Evolutionary conservation across 2,113 vertebrate genomes (phyloP), one percentile per base, ranked within the genome.

Genomic region (Tricholaema leucomelas): DNA sequence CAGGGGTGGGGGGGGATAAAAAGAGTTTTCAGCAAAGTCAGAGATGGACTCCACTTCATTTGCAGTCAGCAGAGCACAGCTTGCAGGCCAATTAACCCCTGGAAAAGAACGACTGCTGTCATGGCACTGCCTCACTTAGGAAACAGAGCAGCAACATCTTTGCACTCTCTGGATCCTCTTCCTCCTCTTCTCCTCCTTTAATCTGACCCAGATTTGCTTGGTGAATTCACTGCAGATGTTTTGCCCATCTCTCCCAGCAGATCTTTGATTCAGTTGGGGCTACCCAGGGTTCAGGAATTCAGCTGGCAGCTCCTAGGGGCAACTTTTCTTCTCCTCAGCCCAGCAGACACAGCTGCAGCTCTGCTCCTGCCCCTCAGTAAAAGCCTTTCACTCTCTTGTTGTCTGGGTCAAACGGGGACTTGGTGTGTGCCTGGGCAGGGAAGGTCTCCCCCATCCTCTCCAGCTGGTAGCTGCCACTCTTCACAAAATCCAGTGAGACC

Each of bases 311-410:
- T 88, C 54, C 44, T 38, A 18, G 16, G 6, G 63, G 63, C 44
- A 61, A 61, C 23, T 76, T 33, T 50, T n/a, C 54, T 38, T 67
- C 23, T 33, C 6, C 19, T 66, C 73, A 25, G 3, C 3, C 6
- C 15, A 5, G 58, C 3, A 0, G 3, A 23, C 0, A 1, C 67
- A 11, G 9, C 48, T 50, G 48, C 48, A 50, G 48, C 48, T 50
- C 48, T 24, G 23, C 48, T 16, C 36, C 33, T 1, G 4, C 10
- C 1, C 31, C 65, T 98, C 96, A 97, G 79, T 99, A 99, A 86
- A 99, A 96, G 9, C 99, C 99, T 79, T 98, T 99, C 77, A 99
- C 96, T 2, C 99, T 97, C 95, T 98, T 99, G 97, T 99, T 99
- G 93, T 98, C 97, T 0, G 99, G 98, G 87, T 99, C 99, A 5